Evolutionary conservation across 1,140 invertebrate genomes (phyloP), one percentile per base, ranked within the genome.

Genomic region (Prorops nasuta): DNA sequence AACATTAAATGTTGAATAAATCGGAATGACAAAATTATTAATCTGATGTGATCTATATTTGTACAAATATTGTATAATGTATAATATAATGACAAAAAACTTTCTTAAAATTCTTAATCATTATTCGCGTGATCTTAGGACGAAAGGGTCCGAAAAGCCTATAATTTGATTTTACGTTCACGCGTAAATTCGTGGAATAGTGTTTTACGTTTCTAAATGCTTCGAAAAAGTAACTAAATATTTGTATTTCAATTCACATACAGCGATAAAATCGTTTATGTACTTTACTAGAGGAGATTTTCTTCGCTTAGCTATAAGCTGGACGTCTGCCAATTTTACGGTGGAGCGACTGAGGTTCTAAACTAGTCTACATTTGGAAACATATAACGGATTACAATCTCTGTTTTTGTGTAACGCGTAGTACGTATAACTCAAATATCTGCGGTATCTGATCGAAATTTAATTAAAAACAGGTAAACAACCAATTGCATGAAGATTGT

Each of bases 301-400:
- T 38, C 6, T 34, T 28, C 24, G 10, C 10, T 28, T n/a, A n/a
- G n/a, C n/a, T n/a, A n/a, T n/a, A 10, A 28, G 4, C 24, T 55
- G 53, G 53, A n/a, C 53, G 20, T 1, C 1, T 1, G 44, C 53
- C 53, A 51, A 42, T 16, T 46, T 45, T 28, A 6, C 40, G 51
- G 44, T 38, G 50, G 34, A 17, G 28, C 52, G 39, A 51, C 40
- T 47, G 45, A 55, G 46, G 32, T 49, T 46, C 44, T 51, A 55
- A 49, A 55, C 51, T 43, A 42, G 21, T 22, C 44, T 28, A 19
- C 22, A 17, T 46, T 20, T 8, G 43, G 18, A 12, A 20, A 38
- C 24, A 14, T 55, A 47, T 55, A 55, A 51, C 28, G 21, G 39
- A 38, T 42, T 55, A 43, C 44, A 51, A 55, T 51, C 32, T 46